A percentile compares a stretch with the other conserved stretches of the same genome.
Evolutionary conservation across 2,113 vertebrate species (phyloP).

Genomic region (Ornithorhynchus anatinus): DNA sequence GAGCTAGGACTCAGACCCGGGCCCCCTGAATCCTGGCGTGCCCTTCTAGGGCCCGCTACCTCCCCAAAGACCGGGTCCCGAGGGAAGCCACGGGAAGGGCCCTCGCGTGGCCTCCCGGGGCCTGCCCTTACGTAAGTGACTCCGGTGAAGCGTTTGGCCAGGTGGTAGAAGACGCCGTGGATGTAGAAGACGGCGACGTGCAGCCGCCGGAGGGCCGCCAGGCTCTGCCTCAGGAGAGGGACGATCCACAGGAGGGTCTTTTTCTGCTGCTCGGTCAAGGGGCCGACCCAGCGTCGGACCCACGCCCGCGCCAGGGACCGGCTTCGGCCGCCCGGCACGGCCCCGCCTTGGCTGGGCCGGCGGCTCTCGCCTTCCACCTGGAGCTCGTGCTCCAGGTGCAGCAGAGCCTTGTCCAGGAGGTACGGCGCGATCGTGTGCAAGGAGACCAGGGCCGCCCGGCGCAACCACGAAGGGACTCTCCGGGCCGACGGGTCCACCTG

Average conservation of each 20-base stretch:
- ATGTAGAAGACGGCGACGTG: conserved; percentile 90
- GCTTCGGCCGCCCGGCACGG: conserved; percentile 28
- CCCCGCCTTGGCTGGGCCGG: not conserved
- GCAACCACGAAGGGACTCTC: conserved; percentile 75
- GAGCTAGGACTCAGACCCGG: too few species aligned
- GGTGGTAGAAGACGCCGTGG: conserved; percentile 83
- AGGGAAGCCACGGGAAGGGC: too few species aligned
- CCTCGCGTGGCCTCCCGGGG: too few species aligned
- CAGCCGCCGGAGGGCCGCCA: conserved; percentile 78
- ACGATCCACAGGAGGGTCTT: conserved; percentile 57
- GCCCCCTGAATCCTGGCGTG: too few species aligned
- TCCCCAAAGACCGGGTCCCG: too few species aligned
- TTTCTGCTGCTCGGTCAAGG: conserved; percentile 77
- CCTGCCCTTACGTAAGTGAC: conserved; percentile 82
- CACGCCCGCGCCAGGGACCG: conserved; percentile 61
- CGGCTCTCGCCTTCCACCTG: conserved; percentile 48
- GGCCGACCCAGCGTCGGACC: conserved; percentile 52
- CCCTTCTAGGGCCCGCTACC: too few species aligned
- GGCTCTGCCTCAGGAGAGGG: conserved; percentile 65
- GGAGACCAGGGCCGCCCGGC: conserved; percentile 69
- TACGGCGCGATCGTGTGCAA: conserved; percentile 83
- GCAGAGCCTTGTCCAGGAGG: conserved; percentile 81
- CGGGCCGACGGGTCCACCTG: conserved; percentile 84
- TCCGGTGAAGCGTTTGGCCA: conserved; percentile 83
- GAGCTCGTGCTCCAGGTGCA: conserved; percentile 84